A percentile compares a stretch with the other conserved stretches of the same genome.
phyloP scores from a whole-genome alignment of 2,888 invertebrate species.

The Trichopria drosophilae region DNA sequence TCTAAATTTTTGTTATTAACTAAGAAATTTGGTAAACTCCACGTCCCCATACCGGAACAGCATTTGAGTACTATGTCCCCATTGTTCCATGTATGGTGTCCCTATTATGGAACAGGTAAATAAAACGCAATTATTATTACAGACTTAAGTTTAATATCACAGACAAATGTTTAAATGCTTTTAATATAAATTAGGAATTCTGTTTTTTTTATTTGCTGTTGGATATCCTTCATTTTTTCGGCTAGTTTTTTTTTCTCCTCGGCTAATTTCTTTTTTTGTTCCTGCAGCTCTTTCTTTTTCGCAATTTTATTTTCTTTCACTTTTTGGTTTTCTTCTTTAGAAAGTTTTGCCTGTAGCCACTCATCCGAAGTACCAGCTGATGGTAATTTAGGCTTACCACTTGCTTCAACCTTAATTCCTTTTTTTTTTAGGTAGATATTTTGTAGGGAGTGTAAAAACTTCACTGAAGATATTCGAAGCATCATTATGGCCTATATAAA shows the following conservation, averaged over 20 bases:
- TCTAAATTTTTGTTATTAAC: no score
- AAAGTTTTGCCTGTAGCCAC: background rate
- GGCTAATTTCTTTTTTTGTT: conserved; percentile 6
- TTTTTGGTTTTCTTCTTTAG: no score
- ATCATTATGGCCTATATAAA: no score
- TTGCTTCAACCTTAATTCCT: background rate
- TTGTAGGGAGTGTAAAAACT: conserved; percentile 4
- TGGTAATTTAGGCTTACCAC: conserved; percentile 4
- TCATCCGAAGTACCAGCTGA: conserved; percentile 9
- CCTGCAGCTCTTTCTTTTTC: background rate
- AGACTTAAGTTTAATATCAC: no score
- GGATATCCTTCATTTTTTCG: conserved; percentile 5
- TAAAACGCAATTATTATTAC: no score
- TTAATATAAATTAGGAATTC: no score
- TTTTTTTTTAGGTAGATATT: conserved; percentile 14
- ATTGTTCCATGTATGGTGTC: no score
- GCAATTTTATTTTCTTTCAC: background rate
- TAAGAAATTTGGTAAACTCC: no score
- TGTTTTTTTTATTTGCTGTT: conserved; percentile 7
- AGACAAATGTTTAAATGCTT: no score
- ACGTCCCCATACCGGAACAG: no score
- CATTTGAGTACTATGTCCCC: no score
- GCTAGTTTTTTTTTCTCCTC: conserved; percentile 4
- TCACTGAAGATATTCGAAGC: background rate
- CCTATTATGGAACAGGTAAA: no score